Evolutionary conservation across 2,797 vertebrate species (phyloP), one percentile per base, ranked within the genome.

Genomic region (Rousettus madagascariensis): DNA sequence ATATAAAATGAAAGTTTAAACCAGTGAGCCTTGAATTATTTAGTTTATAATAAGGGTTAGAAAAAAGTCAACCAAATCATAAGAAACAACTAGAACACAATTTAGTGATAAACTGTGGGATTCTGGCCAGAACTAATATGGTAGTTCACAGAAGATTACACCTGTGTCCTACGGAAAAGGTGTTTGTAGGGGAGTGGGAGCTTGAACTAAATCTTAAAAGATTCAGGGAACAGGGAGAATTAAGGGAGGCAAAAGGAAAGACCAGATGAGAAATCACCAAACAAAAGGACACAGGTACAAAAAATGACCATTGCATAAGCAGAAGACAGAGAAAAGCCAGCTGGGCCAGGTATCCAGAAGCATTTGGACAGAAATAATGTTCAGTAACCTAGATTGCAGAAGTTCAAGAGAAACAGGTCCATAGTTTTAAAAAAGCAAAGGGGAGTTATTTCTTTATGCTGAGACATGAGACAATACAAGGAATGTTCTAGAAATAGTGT

Each of bases 401-500:
- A 1, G 19, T 33, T 46, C 33, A 84, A 49, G 16, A 61, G 59
- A 86, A 72, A 79, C 17, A 55, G 1, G n/a, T n/a, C 15, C 26
- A 94, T 19, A 7, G 5, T 6, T 59, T 83, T 57, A 55, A 33
- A 94, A 94, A 87, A 69, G 41, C 36, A 83, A 75, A 75, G 16
- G 9, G 26, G 20, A 59, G n/a, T 26, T 22, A 36, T 43, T 49
- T 57, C 12, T 84, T 86, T 80, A 51, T 36, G 3, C n/a, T 72
- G 15, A 41, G 30, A 49, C 19, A 43, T 68, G 26, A 95, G 43
- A 43, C 36, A 90, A 77, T 72, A 59, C 33, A 87, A 90, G 9
- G 51, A 94, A 86, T 65, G 33, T 68, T 93, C 69, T 91, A 71
- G 75, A 96, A 86, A 89, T 80, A 86, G 0, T 46, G 20, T 36